Percentiles rank a stretch among this genome's conserved stretches.
phyloP scores from a whole-genome alignment of 2,888 invertebrate genomes.

The Icerya purchasi region DNA sequence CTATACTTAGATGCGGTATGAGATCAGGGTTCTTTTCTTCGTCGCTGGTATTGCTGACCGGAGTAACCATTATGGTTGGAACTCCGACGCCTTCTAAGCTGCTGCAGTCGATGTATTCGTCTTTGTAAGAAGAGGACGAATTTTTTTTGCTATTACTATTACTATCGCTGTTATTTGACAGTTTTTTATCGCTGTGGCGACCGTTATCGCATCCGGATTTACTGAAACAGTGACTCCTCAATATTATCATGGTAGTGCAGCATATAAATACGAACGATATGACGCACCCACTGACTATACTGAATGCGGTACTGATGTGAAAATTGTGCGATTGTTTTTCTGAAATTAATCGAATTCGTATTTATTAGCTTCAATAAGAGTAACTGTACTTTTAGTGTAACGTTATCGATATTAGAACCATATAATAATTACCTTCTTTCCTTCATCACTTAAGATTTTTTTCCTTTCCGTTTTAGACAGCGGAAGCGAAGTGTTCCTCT shows the following conservation, averaged over 20 bases:
- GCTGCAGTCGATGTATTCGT: neutral
- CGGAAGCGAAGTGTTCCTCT: too few relatives aligned
- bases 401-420: too few relatives aligned
- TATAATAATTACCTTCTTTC: too few relatives aligned
- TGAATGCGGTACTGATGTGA: neutral
- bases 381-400: too few relatives aligned
- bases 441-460: too few relatives aligned
- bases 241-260: neutral
- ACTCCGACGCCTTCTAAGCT: neutral
- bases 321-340: neutral
- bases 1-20: conserved; percentile 57
- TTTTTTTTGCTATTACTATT: neutral
- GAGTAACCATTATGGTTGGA: neutral
- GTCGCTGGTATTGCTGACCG: conserved; percentile 24
- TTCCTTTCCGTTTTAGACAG: too few relatives aligned
- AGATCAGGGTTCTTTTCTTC: conserved; percentile 79
- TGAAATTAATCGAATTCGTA: too few relatives aligned
- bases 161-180: neutral
- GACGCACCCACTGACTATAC: neutral
- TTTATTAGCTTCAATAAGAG: too few relatives aligned
- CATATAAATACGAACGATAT: neutral
- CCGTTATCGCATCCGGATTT: neutral
- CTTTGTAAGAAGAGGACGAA: neutral
- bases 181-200: neutral
- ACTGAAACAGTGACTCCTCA: neutral